phyloP scores from a whole-genome alignment of 2,113 vertebrate genomes.

The Orcinus orca region DNA sequence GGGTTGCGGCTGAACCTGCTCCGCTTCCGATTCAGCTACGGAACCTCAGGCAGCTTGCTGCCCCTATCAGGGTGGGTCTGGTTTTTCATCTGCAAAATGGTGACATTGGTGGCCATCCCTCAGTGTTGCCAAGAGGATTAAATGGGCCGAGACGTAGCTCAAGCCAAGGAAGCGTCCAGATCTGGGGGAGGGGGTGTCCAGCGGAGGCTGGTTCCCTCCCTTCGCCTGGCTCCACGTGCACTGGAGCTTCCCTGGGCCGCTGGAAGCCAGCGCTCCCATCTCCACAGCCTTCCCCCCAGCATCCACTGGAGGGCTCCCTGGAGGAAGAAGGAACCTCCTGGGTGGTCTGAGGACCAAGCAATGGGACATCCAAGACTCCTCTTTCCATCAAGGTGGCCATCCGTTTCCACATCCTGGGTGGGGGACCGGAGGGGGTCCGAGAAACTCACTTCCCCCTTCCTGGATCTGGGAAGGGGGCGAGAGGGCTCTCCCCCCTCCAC shows the following conservation, averaged over 20 bases:
- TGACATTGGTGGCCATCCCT: not conserved
- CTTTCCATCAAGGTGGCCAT: not conserved
- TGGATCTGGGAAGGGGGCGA: not conserved
- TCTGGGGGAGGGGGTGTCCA: not conserved
- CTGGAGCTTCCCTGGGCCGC: not conserved
- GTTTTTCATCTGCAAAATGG: not conserved
- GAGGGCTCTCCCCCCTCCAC: not conserved
- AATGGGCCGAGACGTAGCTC: not conserved
- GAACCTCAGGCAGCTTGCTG: not conserved
- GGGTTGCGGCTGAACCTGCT: not conserved
- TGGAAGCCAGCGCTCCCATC: accelerated
- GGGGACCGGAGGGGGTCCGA: accelerated
- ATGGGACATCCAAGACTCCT: accelerated
- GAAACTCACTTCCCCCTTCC: not conserved
- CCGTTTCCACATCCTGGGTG: not conserved
- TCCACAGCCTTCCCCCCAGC: accelerated
- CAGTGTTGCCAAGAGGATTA: not conserved
- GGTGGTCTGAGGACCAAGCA: not conserved
- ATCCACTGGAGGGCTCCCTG: not conserved
- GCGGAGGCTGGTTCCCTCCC: not conserved
- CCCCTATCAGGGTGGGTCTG: not conserved
- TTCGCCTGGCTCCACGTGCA: accelerated
- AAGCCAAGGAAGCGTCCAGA: no score
- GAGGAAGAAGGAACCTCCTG: not conserved
- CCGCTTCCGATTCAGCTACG: no score